Evolutionary conservation across 1,140 invertebrate genomes (phyloP).

Genomic region (Rhyzopertha dominica): DNA sequence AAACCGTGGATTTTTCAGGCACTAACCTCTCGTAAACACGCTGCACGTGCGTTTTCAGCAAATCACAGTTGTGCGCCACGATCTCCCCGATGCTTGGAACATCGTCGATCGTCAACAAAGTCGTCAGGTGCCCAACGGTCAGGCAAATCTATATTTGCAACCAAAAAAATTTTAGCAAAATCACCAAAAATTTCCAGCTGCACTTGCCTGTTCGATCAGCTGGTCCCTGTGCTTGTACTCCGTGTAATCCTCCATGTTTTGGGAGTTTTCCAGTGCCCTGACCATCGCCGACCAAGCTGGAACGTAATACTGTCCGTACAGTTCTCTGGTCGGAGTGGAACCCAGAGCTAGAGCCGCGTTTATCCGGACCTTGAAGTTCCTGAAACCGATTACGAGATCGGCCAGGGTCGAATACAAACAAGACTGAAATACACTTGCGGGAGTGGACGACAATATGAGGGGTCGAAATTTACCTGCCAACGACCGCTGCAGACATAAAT

Average conservation of each 20-base stretch:
- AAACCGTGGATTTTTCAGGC: conserved; percentile 35
- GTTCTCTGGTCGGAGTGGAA: conserved; percentile 50
- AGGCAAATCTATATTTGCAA: conserved; percentile 41
- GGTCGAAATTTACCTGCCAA: conserved; percentile 49
- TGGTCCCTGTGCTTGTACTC: conserved; percentile 78
- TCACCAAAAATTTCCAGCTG: neutral
- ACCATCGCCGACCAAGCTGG: conserved; percentile 65
- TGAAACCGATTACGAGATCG: conserved; percentile 50
- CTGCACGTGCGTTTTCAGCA: conserved; percentile 28
- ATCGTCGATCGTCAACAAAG: conserved; percentile 30
- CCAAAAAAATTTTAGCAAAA: too few species aligned
- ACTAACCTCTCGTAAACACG: conserved; percentile 32
- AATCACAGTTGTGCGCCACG: conserved; percentile 24
- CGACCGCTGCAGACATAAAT: conserved; percentile 50
- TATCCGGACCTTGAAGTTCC: conserved; percentile 68
- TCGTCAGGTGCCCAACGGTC: conserved; percentile 33
- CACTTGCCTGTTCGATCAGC: conserved; percentile 59
- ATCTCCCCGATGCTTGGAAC: conserved; percentile 20
- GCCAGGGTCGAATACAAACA: conserved; percentile 49
- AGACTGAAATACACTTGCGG: conserved; percentile 4
- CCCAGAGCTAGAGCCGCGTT: conserved; percentile 73
- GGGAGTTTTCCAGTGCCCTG: conserved; percentile 64
- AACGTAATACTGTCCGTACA: conserved; percentile 58
- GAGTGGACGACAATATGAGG: conserved; percentile 2
- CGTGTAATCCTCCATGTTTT: conserved; percentile 68